These are phyloP conservation scores for Trichonephila clavipes DNA, from an alignment of 1,140 invertebrate genomes.

Conservation along the genomic window DNA sequence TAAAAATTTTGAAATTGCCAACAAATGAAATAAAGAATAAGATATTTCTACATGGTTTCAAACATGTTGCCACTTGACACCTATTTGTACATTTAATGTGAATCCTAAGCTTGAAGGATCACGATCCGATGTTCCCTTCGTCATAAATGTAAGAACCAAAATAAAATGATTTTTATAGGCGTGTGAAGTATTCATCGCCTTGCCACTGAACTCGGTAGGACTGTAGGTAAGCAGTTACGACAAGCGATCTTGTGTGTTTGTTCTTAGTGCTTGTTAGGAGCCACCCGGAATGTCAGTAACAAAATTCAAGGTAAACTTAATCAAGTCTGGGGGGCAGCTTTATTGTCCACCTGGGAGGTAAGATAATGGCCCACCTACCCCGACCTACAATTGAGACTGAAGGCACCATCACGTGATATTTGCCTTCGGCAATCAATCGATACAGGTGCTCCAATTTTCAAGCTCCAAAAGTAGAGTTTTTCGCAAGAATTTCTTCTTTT, in stretches of 20 bases:
- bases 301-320: constrained; percentile 77
- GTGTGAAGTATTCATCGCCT: not conserved
- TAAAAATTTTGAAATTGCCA: too few species aligned
- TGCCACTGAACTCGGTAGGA: not conserved
- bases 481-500: constrained; percentile 56
- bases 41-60: too few species aligned
- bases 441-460: constrained; percentile 75
- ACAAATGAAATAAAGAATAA: too few species aligned
- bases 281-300: constrained; percentile 69
- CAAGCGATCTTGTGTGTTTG: constrained; percentile 28
- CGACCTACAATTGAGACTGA: constrained; percentile 71
- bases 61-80: too few species aligned
- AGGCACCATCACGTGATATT: constrained; percentile 73
- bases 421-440: constrained; percentile 74
- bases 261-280: constrained; percentile 51
- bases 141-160: not conserved
- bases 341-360: constrained; percentile 75
- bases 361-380: constrained; percentile 70
- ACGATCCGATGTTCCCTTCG: too few species aligned
- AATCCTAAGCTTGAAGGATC: too few species aligned
- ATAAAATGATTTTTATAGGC: constrained; percentile 51
- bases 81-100: too few species aligned
- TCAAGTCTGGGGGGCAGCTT: constrained; percentile 75
- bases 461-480: constrained; percentile 63
- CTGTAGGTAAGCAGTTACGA: constrained; percentile 33